Conservation (phyloP, 2,888 invertebrate species). For the Chloroclysta siterata region DNA sequence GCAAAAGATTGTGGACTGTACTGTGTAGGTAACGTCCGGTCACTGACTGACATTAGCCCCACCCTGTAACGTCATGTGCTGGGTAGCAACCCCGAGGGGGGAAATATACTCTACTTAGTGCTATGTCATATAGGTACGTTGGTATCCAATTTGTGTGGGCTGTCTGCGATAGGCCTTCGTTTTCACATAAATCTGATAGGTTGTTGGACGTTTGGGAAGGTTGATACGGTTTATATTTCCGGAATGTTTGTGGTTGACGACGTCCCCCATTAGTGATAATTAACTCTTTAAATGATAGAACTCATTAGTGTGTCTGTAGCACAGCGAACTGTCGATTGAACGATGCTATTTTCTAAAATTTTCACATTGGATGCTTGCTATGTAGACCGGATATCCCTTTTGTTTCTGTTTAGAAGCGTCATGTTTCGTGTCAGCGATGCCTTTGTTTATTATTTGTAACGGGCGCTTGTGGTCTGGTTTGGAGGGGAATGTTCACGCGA, state of each 20-base stretch:
- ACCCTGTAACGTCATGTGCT: conserved; percentile 45
- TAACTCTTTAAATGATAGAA: conserved; percentile 30
- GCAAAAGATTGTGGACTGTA: conserved; percentile 57
- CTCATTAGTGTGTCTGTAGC: conserved; percentile 31
- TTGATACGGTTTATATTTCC: conserved; percentile 13
- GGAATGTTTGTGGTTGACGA: conserved; percentile 27
- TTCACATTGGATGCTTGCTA: conserved; percentile 46
- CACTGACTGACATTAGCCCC: conserved; percentile 58
- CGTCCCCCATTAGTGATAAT: conserved; percentile 30
- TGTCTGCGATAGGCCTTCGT: conserved; percentile 20
- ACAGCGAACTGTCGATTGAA: conserved; percentile 29
- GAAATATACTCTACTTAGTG: conserved; percentile 35
- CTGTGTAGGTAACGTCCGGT: conserved; percentile 60
- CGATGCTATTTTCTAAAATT: conserved; percentile 48
- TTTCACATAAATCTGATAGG: conserved; percentile 21
- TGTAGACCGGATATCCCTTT: conserved; percentile 69
- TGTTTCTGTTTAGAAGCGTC: conserved; percentile 65
- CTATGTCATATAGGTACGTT: conserved; percentile 16
- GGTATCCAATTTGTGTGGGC: conserved; percentile 16
- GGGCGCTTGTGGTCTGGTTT: conserved; percentile 51
- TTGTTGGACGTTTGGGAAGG: conserved; percentile 9
- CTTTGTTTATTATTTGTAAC: conserved; percentile 75
- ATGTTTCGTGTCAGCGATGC: conserved; percentile 70
- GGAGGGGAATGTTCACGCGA: conserved; percentile 58
- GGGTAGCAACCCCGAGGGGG: conserved; percentile 40